Base-by-base conservation (phyloP, 2,888 invertebrate genomes). In the Spatulosminthurus flaviceps region DNA sequence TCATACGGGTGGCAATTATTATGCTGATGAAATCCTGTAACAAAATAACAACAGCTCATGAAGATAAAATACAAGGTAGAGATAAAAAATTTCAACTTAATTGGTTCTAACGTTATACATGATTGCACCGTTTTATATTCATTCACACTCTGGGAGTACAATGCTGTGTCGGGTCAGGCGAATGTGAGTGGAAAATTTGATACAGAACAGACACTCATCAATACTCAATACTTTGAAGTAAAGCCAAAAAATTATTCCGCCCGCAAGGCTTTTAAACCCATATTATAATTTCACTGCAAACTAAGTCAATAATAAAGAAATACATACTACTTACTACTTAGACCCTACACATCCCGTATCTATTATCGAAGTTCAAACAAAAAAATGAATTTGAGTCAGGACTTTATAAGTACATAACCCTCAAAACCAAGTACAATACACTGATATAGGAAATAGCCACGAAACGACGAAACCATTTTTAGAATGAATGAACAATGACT, bases 21-120 rank as follows among this genome's bases (percentile, higher is more conserved):
- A 51, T 51, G 51, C 51, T 51, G 51, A 51, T 51, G 51, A 51
- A 51, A 51, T 51, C 51, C 51, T 51, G 51, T 51, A 51, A 51
- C 51, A 51, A 51, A 51, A 51, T 51, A 51, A 51, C 51, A 51
- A 51, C 51, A 51, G 51, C 51, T 51, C 51, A 51, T 51, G 51
- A 51, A 51, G 51, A 51, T 51, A 51, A 51, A 51, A 51, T 51
- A n/a, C 51, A 51, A 51, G 51, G 51, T 51, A 51, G 51, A 51
- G 51, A 51, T 51, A 51, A 51, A 51, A n/a, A 51, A 19, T 51
- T 51, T 51, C 19, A 19, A 51, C n/a, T 13, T 51, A 51, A 51
- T 51, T 51, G 51, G 51, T 51, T 51, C 16, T 2, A 51, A 51
- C 51, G n/a, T 11, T 51, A 51, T n/a, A 16, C 16, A 51, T 51